A percentile compares a stretch with the other conserved stretches of the same genome.
Conservation (phyloP, 2,113 vertebrate species). For the Macaca mulatta region DNA sequence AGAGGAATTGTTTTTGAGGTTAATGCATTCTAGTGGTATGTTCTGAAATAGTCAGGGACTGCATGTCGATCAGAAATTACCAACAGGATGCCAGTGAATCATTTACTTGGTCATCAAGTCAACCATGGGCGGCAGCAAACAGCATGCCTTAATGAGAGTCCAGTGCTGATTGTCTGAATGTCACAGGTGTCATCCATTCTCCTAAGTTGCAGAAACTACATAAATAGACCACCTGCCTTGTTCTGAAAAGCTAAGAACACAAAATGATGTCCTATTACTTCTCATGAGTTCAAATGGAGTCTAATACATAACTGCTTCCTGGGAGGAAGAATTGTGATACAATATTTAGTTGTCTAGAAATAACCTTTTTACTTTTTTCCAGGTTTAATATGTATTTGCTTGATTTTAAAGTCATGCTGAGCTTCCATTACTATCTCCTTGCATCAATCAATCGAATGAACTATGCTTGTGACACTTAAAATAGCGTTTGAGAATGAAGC, state of each 20-base stretch:
- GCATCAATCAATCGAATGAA: not conserved
- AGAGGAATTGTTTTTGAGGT: not conserved
- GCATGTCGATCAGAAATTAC: not conserved
- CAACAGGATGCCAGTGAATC: not conserved
- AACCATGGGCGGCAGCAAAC: not conserved
- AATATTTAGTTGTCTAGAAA: not conserved
- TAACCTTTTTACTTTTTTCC: not conserved
- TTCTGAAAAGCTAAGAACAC: not conserved
- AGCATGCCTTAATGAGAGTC: not conserved
- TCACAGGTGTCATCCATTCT: not conserved
- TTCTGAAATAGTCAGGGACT: not conserved
- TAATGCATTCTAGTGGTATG: not conserved
- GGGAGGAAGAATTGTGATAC: not conserved
- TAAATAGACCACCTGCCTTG: not conserved
- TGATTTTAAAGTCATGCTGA: not conserved
- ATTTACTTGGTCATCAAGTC: constrained; percentile 36
- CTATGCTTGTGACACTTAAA: not conserved
- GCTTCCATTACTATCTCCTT: not conserved
- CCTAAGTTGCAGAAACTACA: not conserved
- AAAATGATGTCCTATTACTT: not conserved
- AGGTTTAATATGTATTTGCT: not conserved
- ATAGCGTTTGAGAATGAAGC: not conserved
- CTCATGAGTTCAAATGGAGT: not conserved
- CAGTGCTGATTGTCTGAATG: not conserved
- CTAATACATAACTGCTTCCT: not conserved